Percentiles rank a stretch among this genome's conserved stretches.
Evolutionary conservation across 2,888 invertebrate species (phyloP).

Genomic region (Psococerastis gibbosa): DNA sequence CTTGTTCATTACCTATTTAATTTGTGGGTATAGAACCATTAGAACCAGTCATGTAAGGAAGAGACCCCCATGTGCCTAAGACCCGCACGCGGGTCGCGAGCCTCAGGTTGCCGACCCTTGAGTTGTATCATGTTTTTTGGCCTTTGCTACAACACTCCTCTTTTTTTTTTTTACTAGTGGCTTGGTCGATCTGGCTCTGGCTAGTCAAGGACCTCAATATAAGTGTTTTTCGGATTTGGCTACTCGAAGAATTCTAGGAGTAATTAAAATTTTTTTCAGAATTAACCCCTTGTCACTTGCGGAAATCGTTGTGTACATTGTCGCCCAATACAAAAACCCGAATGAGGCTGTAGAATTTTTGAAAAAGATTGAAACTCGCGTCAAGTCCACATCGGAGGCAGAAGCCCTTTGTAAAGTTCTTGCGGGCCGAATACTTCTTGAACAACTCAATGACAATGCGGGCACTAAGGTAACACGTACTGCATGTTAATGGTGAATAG

Average conservation of each 20-base stretch:
- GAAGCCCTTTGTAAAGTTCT: slow-evolving; percentile 75
- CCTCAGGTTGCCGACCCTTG: too few species aligned
- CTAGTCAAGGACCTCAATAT: too few species aligned
- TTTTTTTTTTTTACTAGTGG: too few species aligned
- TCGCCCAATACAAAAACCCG: slow-evolving; percentile 59
- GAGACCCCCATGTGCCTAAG: too few species aligned
- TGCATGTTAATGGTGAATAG: too few species aligned
- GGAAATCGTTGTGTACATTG: slow-evolving; percentile 62
- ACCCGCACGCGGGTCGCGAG: too few species aligned
- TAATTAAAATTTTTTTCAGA: slow-evolving; percentile 33
- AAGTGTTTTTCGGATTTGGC: too few species aligned
- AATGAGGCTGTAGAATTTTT: slow-evolving; percentile 74
- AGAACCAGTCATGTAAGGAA: too few species aligned
- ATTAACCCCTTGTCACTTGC: slow-evolving; percentile 85
- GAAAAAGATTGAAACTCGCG: slow-evolving; percentile 72
- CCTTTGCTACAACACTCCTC: too few species aligned
- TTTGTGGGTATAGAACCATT: too few species aligned
- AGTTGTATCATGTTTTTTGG: slow-evolving; percentile 10
- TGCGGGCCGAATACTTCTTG: slow-evolving; percentile 59
- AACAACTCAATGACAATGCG: slow-evolving; percentile 57
- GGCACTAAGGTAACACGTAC: slow-evolving; percentile 35
- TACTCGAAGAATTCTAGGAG: neutral
- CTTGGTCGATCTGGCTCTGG: too few species aligned
- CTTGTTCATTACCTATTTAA: too few species aligned
- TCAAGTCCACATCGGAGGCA: slow-evolving; percentile 71